phyloP scores from a whole-genome alignment of 2,113 vertebrate species.

The Perccottus glenii region DNA sequence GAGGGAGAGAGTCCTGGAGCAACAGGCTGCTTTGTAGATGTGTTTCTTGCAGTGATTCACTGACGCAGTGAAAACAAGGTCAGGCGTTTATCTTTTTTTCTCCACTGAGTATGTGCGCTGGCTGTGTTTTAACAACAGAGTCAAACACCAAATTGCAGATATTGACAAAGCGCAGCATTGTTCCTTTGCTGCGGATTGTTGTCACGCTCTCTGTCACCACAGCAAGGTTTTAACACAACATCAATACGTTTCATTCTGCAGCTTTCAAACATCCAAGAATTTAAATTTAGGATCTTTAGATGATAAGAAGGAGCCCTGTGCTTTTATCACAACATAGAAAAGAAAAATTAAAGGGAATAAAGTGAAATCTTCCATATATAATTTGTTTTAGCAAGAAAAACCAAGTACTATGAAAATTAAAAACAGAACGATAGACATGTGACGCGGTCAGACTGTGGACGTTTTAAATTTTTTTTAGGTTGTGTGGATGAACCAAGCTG shows the following conservation, averaged over 20 bases:
- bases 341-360: too few species aligned
- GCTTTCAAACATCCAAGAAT: not conserved
- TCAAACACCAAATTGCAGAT: constrained; percentile 11
- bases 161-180: constrained; percentile 6
- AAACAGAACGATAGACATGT: not conserved
- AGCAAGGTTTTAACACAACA: constrained; percentile 6
- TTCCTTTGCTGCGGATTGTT: constrained; percentile 7
- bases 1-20: constrained; percentile 14
- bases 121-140: constrained; percentile 4
- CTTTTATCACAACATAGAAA: too few species aligned
- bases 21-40: constrained; percentile 29
- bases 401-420: too few species aligned
- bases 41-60: not conserved
- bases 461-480: constrained; percentile 5
- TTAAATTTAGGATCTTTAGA: not conserved
- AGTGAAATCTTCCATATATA: too few species aligned
- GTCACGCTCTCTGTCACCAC: not conserved
- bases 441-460: not conserved
- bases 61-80: constrained; percentile 14
- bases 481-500: not conserved
- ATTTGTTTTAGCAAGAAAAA: too few species aligned
- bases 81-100: not conserved
- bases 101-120: not conserved
- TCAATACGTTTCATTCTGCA: constrained; percentile 5
- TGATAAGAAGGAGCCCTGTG: not conserved